Conservation (phyloP, 2,797 vertebrate genomes). For the Cottoperca gobio region DNA sequence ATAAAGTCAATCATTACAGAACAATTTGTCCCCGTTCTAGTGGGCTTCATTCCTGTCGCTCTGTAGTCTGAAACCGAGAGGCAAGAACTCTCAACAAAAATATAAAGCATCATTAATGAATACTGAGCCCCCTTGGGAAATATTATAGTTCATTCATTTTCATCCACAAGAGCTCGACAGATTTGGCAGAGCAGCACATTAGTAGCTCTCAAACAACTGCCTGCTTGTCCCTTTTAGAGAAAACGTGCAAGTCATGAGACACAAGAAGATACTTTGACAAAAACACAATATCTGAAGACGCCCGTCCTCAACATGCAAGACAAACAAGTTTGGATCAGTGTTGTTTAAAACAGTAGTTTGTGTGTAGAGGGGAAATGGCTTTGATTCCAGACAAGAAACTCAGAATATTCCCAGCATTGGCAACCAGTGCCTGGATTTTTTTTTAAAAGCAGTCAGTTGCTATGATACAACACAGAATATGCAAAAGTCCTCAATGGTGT, state of each 20-base stretch:
- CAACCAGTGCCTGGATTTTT: not conserved
- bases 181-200: slow-evolving; percentile 5
- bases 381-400: not conserved
- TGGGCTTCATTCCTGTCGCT: not conserved
- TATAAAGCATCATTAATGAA: slow-evolving; percentile 27
- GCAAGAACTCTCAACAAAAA: not conserved
- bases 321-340: slow-evolving; percentile 3
- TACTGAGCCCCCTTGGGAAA: not conserved
- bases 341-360: slow-evolving; percentile 6
- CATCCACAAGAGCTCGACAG: not conserved
- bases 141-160: slow-evolving; percentile 4
- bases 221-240: not conserved
- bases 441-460: slow-evolving; percentile 60
- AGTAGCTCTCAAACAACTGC: not conserved
- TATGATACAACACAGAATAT: slow-evolving; percentile 51
- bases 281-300: not conserved
- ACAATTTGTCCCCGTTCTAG: not conserved
- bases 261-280: not conserved
- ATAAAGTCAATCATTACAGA: not conserved
- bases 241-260: not conserved
- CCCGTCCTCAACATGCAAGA: not conserved
- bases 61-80: not conserved
- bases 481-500: slow-evolving; percentile 42
- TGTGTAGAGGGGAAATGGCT: not conserved
- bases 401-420: slow-evolving; percentile 8